Evolutionary conservation across 1,140 invertebrate species (phyloP).

Genomic region (Nomia melanderi): DNA sequence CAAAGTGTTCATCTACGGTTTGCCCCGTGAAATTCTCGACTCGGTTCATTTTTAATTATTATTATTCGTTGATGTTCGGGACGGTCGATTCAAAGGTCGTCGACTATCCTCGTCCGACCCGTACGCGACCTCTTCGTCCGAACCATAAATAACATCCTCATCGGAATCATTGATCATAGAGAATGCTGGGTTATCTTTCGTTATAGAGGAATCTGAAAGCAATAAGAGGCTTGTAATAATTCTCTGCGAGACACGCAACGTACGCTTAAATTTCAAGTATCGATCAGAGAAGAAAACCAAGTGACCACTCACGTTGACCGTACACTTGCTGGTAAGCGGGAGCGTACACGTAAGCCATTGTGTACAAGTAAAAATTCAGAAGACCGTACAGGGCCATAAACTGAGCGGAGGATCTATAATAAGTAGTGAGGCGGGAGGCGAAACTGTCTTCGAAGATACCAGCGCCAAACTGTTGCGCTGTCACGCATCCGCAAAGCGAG

Average conservation of each 20-base stretch:
- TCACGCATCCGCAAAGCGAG: constrained; percentile 89
- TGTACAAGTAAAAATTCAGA: constrained; percentile 96
- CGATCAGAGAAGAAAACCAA: neutral
- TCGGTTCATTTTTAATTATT: neutral
- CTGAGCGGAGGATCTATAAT: constrained; percentile 94
- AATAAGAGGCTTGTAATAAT: constrained; percentile 24
- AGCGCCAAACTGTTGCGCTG: constrained; percentile 91
- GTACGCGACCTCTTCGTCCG: constrained; percentile 98
- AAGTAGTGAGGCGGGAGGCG: constrained; percentile 91
- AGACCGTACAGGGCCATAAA: constrained; percentile 98
- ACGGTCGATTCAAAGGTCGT: constrained; percentile 85
- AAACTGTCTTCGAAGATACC: constrained; percentile 96
- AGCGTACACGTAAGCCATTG: constrained; percentile 97
- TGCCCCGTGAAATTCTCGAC: neutral
- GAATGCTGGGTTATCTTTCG: constrained; percentile 98
- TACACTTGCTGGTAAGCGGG: constrained; percentile 90
- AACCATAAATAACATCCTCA: constrained; percentile 97
- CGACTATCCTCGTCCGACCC: constrained; percentile 94
- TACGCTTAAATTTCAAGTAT: neutral
- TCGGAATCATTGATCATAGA: constrained; percentile 99
- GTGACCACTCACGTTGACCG: constrained; percentile 84
- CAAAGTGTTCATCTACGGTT: neutral
- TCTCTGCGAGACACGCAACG: constrained; percentile 7
- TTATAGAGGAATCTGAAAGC: constrained; percentile 90
- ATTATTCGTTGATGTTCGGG: constrained; percentile 86